phyloP scores from a whole-genome alignment of 2,113 vertebrate genomes.

The Tachysurus fulvidraco region DNA sequence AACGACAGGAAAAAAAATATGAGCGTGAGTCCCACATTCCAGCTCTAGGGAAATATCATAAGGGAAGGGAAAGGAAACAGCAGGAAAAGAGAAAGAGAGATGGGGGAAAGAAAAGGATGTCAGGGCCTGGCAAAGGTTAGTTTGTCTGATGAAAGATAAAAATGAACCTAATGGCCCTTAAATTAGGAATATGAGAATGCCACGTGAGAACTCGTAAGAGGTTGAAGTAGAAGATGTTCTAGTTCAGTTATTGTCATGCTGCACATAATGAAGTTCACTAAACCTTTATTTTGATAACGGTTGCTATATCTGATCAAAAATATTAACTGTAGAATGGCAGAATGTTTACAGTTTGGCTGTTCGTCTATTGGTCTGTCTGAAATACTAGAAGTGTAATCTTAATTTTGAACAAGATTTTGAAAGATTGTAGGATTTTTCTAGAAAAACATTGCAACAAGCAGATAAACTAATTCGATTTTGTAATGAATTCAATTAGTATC shows the following conservation, averaged over 20 bases:
- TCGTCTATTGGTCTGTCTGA: neutral
- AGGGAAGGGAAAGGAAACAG: conserved; percentile 40
- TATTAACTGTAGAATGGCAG: neutral
- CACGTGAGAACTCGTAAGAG: neutral
- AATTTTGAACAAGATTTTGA: neutral
- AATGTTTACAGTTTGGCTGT: neutral
- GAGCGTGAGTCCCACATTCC: conserved; percentile 37
- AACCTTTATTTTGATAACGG: neutral
- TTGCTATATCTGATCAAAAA: neutral
- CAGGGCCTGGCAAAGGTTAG: conserved; percentile 21
- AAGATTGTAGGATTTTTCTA: neutral
- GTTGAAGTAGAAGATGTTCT: neutral
- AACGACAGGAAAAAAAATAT: conserved; percentile 33
- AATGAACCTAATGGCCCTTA: conserved; percentile 13
- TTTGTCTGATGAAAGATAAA: conserved; percentile 26
- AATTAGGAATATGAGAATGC: neutral
- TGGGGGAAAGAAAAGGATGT: conserved; percentile 27
- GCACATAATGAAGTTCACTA: neutral
- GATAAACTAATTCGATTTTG: neutral
- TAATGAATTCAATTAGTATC: neutral
- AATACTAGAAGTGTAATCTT: neutral
- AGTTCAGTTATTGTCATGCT: neutral
- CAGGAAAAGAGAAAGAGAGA: conserved; percentile 30
- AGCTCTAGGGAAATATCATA: conserved; percentile 42
- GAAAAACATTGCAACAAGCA: neutral